Percentiles rank a stretch among this genome's conserved stretches.
Evolutionary conservation across 2,797 vertebrate genomes (phyloP).

Genomic region (Micromesistius poutassou): DNA sequence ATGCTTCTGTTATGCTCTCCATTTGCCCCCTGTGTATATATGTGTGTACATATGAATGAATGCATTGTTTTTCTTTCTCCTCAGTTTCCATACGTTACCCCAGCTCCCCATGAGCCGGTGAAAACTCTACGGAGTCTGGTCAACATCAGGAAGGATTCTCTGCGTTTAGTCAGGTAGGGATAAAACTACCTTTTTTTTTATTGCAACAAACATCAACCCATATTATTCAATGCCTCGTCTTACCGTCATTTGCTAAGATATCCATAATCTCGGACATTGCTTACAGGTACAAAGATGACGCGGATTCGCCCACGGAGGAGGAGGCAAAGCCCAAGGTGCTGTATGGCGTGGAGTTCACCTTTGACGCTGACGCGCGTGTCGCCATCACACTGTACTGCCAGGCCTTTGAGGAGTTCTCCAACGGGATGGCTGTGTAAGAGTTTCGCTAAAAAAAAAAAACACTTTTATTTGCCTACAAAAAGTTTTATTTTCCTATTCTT

Average conservation of each 20-base stretch:
- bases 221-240: not conserved
- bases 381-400: constrained; percentile 97
- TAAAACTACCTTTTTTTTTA: not conserved
- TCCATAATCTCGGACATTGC: not conserved
- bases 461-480: not conserved
- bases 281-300: constrained; percentile 92
- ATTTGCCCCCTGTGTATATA: too few relatives aligned
- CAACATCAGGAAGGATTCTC: constrained; percentile 96
- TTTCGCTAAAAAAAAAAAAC: not conserved
- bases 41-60: too few relatives aligned
- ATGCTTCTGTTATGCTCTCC: too few relatives aligned
- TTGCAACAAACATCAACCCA: not conserved
- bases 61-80: constrained; percentile 9
- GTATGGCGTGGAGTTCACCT: constrained; percentile 96
- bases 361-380: constrained; percentile 93
- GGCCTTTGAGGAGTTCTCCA: constrained; percentile 91
- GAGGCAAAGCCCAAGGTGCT: constrained; percentile 84
- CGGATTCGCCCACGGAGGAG: constrained; percentile 84
- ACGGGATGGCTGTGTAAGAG: constrained; percentile 92
- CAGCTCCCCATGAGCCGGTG: constrained; percentile 94
- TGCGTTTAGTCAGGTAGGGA: constrained; percentile 88
- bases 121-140: constrained; percentile 95
- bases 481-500: not conserved
- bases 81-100: constrained; percentile 96
- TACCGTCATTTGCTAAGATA: not conserved